Evolutionary conservation across 2,888 invertebrate species (phyloP).

Genomic region (Unio delphinus): DNA sequence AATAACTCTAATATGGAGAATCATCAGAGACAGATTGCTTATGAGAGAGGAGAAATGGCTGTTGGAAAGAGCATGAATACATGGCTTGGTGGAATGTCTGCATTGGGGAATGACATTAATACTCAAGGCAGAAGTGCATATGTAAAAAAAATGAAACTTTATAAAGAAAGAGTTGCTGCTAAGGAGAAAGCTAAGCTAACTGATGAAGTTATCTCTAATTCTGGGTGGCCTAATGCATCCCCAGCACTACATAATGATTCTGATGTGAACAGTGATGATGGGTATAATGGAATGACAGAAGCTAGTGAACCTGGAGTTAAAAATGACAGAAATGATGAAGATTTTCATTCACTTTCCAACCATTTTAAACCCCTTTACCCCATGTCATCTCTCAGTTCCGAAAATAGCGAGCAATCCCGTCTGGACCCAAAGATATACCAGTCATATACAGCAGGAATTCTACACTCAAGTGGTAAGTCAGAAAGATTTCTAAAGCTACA

Average conservation of each 20-base stretch:
- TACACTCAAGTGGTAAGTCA: slow-evolving; percentile 79
- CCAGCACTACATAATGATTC: slow-evolving; percentile 39
- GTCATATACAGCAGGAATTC: slow-evolving; percentile 72
- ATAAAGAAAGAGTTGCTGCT: slow-evolving; percentile 25
- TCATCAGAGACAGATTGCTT: slow-evolving; percentile 8
- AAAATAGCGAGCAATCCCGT: slow-evolving; percentile 61
- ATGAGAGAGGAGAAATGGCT: slow-evolving; percentile 22
- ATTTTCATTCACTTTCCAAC: slow-evolving; percentile 3
- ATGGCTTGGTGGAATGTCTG: slow-evolving; percentile 19
- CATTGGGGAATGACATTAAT: slow-evolving; percentile 2
- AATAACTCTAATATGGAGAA: slow-evolving; percentile 4
- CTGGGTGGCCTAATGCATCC: slow-evolving; percentile 41
- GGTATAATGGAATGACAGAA: no score
- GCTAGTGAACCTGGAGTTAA: slow-evolving; percentile 9
- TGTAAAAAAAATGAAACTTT: slow-evolving; percentile 18
- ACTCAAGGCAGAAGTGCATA: slow-evolving; percentile 12
- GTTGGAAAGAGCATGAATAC: slow-evolving; percentile 27
- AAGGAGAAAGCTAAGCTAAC: slow-evolving; percentile 31
- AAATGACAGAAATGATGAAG: slow-evolving; percentile 12
- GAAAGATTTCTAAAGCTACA: slow-evolving; percentile 88
- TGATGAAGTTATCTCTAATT: slow-evolving; percentile 25
- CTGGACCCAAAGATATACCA: slow-evolving; percentile 66
- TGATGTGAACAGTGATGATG: slow-evolving; percentile 18
- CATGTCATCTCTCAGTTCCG: slow-evolving; percentile 41
- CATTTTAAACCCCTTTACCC: slow-evolving; percentile 9